A percentile compares a stretch with the other conserved stretches of the same genome.
These are phyloP conservation scores for Eudyptes chrysolophus DNA, from an alignment of 2,113 vertebrate genomes.

Conservation along the genomic window DNA sequence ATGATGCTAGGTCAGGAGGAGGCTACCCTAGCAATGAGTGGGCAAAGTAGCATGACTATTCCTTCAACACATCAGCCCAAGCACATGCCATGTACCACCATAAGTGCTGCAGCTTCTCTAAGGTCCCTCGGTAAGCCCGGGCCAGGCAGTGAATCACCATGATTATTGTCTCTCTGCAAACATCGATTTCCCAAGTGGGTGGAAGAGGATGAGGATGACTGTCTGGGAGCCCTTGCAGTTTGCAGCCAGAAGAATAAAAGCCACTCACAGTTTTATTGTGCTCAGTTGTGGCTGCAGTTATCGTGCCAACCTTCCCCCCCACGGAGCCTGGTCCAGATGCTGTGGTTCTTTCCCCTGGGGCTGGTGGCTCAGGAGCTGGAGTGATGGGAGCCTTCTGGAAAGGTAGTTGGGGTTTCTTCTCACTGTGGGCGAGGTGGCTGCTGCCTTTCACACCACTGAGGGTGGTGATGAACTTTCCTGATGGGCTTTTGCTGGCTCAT, in stretches of 20 bases:
- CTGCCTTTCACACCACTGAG: not conserved
- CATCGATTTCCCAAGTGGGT: not conserved
- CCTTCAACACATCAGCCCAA: not conserved
- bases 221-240: not conserved
- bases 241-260: not conserved
- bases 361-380: not conserved
- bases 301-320: not conserved
- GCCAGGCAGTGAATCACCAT: not conserved
- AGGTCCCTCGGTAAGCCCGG: not conserved
- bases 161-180: not conserved
- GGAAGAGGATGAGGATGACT: not conserved
- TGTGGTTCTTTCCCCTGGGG: not conserved
- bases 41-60: not conserved
- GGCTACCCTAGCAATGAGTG: not conserved
- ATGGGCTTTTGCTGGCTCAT: not conserved
- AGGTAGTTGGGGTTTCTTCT: not conserved
- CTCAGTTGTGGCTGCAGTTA: not conserved
- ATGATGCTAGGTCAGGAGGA: not conserved
- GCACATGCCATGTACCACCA: not conserved
- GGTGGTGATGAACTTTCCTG: not conserved
- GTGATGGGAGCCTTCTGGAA: not conserved
- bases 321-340: accelerated
- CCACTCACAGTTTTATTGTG: not conserved
- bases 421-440: accelerated
- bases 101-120: not conserved